These are phyloP conservation scores for Thryonomys swinderianus DNA, from an alignment of 2,113 vertebrate genomes.

Conservation along the genomic window DNA sequence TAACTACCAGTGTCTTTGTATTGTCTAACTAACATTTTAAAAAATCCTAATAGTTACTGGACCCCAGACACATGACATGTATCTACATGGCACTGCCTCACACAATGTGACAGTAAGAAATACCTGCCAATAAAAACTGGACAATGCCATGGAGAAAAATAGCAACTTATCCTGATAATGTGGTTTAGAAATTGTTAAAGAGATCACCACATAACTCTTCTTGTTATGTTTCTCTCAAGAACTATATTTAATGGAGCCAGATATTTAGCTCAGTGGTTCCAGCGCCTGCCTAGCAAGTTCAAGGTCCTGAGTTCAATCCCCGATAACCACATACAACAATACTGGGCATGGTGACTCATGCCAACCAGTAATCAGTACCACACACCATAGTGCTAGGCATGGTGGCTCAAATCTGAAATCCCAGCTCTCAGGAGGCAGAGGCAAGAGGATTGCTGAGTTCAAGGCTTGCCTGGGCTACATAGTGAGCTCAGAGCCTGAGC, in stretches of 20 bases:
- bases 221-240: not conserved
- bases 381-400: too few species aligned
- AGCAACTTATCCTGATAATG: not conserved
- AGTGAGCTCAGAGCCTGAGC: too few species aligned
- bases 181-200: constrained; percentile 13
- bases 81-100: not conserved
- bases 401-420: too few species aligned
- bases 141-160: not conserved
- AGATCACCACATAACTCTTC: not conserved
- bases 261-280: too few species aligned
- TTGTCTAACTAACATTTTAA: constrained; percentile 25
- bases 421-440: too few species aligned
- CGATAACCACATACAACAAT: too few species aligned
- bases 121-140: constrained; percentile 23
- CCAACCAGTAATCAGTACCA: too few species aligned
- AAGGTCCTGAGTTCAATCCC: too few species aligned
- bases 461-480: too few species aligned
- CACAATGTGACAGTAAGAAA: not conserved
- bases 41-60: not conserved
- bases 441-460: too few species aligned
- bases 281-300: too few species aligned
- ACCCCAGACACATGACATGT: constrained; percentile 33
- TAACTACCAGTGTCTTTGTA: constrained; percentile 47
- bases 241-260: not conserved
- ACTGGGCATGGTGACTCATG: too few species aligned